Conservation (phyloP, 2,113 vertebrate genomes). For the Protobothrops mucrosquamatus region DNA sequence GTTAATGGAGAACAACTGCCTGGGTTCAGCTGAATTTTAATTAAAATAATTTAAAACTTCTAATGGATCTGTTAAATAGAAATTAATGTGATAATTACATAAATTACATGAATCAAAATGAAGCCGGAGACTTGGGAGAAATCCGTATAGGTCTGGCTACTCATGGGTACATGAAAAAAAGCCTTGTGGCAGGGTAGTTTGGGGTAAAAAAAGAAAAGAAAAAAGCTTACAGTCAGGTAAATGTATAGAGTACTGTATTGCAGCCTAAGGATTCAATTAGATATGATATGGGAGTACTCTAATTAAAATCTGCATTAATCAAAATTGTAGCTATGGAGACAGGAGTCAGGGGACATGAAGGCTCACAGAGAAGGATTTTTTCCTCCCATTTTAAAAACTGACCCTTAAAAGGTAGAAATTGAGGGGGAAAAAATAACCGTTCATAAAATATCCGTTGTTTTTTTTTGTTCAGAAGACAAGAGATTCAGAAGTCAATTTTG, state of each 20-base stretch:
- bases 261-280: not conserved
- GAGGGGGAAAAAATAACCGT: not conserved
- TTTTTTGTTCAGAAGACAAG: not conserved
- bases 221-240: not conserved
- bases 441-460: not conserved
- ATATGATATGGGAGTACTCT: not conserved
- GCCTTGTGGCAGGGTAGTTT: not conserved
- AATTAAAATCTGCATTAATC: not conserved
- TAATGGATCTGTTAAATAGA: conserved; percentile 38
- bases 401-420: not conserved
- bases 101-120: conserved; percentile 30
- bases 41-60: conserved; percentile 36
- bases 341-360: not conserved
- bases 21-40: conserved; percentile 34
- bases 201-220: not conserved
- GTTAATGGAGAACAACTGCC: conserved; percentile 23
- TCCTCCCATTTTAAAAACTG: not conserved
- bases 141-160: not conserved
- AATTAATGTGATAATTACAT: conserved; percentile 29
- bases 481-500: not conserved
- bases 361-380: not conserved
- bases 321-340: not conserved
- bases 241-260: not conserved
- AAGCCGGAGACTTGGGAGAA: not conserved
- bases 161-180: not conserved